Evolutionary conservation across 1,140 invertebrate species (phyloP).

Genomic region (Formica exsecta): DNA sequence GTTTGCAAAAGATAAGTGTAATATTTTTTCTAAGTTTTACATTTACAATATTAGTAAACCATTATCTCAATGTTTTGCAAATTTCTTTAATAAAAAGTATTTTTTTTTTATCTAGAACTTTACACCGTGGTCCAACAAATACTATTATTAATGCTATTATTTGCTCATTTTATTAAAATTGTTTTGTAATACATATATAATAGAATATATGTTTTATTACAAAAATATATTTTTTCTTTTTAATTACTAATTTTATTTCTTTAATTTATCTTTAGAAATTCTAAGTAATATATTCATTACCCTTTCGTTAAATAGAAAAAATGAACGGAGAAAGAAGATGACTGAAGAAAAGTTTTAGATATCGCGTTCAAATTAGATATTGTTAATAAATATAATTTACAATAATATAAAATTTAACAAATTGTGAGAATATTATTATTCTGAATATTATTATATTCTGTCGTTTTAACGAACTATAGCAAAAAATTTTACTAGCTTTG

Average conservation of each 20-base stretch:
- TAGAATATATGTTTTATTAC: neutral
- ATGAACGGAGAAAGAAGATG: neutral
- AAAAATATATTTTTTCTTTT: neutral
- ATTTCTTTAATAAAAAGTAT: neutral
- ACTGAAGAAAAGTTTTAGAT: neutral
- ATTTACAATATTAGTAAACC: neutral
- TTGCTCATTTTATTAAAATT: neutral
- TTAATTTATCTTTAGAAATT: conserved; percentile 1
- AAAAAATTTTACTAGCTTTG: neutral
- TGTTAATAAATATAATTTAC: conserved; percentile 21
- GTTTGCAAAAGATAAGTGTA: neutral
- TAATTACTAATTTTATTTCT: too few relatives aligned
- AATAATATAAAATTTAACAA: conserved; percentile 16
- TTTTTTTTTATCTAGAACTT: neutral
- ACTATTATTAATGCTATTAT: neutral
- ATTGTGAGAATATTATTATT: neutral
- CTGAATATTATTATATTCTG: neutral
- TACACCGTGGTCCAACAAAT: neutral
- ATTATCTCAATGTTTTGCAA: neutral
- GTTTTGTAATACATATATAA: too few relatives aligned
- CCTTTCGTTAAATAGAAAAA: neutral
- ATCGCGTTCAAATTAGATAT: neutral
- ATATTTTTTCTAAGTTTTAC: too few relatives aligned
- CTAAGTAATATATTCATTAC: neutral
- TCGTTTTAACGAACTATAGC: neutral